These are phyloP conservation scores for Caenorhabditis sp. DNA, from an alignment of 2,888 invertebrate genomes.

Conservation along the genomic window DNA sequence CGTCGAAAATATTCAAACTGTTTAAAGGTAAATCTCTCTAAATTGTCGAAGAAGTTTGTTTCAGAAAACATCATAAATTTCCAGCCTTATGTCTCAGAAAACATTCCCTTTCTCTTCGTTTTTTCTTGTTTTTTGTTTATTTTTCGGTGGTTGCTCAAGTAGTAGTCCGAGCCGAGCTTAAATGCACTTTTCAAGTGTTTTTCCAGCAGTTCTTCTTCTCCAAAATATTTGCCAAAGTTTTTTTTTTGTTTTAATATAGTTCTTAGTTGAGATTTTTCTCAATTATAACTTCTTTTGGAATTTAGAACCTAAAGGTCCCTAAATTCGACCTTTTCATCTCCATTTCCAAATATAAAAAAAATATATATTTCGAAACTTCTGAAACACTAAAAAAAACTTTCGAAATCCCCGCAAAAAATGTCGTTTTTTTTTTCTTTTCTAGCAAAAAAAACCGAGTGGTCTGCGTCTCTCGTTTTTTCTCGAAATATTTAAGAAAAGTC, in stretches of 20 bases:
- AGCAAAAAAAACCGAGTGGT: background rate
- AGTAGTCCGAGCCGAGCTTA: background rate
- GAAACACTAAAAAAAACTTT: no score
- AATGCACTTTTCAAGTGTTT: slow-evolving; percentile 1
- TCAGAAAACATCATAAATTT: background rate
- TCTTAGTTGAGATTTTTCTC: no score
- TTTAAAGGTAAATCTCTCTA: no score
- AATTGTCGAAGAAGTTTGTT: no score
- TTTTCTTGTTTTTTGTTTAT: slow-evolving; percentile 1
- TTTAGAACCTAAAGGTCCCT: no score
- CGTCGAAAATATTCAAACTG: no score
- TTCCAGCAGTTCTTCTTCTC: background rate
- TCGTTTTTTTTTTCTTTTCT: background rate
- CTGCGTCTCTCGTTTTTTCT: background rate
- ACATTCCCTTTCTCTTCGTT: background rate
- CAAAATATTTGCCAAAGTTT: background rate
- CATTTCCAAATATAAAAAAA: no score
- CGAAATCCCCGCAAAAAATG: background rate
- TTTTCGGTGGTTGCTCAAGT: background rate
- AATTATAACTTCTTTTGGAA: no score
- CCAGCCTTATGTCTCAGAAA: background rate
- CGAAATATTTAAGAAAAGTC: background rate
- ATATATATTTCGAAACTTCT: background rate
- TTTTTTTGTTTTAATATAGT: no score
- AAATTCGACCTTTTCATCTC: no score